phyloP scores from a whole-genome alignment of 2,797 vertebrate species.

The Sphenopsis melanotis region DNA sequence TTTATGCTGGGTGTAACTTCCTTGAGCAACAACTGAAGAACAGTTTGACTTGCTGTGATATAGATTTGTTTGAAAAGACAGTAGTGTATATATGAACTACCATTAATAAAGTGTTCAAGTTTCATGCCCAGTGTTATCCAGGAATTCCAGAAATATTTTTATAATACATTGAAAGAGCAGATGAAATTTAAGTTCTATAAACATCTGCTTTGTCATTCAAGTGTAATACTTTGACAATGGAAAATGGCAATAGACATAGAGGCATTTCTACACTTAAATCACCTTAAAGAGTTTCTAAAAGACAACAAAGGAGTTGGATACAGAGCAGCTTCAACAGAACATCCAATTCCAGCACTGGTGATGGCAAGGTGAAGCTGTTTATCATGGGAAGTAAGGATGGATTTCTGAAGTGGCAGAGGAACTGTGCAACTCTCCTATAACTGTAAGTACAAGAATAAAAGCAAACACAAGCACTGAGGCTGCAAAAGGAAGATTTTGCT shows the following conservation, averaged over 20 bases:
- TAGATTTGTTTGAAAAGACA: background rate
- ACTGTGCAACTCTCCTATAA: background rate
- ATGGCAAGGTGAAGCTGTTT: background rate
- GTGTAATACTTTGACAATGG: background rate
- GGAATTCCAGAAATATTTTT: background rate
- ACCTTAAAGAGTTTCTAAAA: background rate
- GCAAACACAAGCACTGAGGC: background rate
- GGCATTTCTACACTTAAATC: background rate
- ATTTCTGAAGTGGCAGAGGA: background rate
- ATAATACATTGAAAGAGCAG: background rate
- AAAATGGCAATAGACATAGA: background rate
- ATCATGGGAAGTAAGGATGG: background rate
- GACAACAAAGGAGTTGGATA: background rate
- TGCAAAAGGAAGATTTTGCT: background rate
- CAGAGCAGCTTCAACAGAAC: background rate
- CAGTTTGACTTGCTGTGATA: background rate
- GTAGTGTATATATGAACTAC: background rate
- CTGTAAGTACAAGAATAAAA: background rate
- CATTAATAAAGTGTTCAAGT: background rate
- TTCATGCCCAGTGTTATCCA: background rate
- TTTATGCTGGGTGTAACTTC: background rate
- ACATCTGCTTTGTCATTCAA: background rate
- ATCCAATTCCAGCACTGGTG: rapidly evolving
- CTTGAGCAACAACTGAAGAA: background rate
- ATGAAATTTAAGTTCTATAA: background rate